phyloP scores from a whole-genome alignment of 2,888 invertebrate species.

The Clostera curtula region DNA sequence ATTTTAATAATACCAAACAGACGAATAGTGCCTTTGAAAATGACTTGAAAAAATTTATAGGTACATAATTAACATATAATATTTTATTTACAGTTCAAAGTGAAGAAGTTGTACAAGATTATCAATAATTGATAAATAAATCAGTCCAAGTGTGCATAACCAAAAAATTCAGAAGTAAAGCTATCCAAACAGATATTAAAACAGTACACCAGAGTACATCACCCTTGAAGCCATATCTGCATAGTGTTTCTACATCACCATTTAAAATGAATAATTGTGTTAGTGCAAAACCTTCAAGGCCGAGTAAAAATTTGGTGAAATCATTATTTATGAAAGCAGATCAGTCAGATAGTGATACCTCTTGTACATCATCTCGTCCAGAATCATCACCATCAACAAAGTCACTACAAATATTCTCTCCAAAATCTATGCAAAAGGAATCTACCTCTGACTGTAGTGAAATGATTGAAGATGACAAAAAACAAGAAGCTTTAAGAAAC shows the following conservation, averaged over 20 bases:
- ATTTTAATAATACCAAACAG: not conserved
- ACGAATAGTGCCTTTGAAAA: no score
- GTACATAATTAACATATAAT: not conserved
- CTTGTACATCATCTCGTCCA: conserved; percentile 5
- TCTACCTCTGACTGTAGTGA: conserved; percentile 15
- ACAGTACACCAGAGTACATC: conserved; percentile 8
- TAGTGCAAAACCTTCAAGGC: not conserved
- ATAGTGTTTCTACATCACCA: conserved; percentile 11
- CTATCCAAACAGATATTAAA: conserved; percentile 9
- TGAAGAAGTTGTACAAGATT: conserved; percentile 2
- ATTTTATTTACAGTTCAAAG: conserved; percentile 2
- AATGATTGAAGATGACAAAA: conserved; percentile 8
- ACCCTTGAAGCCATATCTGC: conserved; percentile 7
- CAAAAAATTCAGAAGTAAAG: conserved; percentile 17
- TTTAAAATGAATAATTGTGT: conserved; percentile 5
- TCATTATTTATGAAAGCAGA: conserved; percentile 1
- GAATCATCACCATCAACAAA: conserved; percentile 7
- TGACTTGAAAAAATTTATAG: no score
- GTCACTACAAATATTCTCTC: no score
- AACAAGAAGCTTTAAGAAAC: conserved; percentile 1
- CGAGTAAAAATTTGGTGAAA: not conserved
- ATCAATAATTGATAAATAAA: conserved; percentile 7
- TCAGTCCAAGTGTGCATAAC: conserved; percentile 8
- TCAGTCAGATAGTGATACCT: conserved; percentile 12
- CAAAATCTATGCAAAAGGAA: conserved; percentile 11